Base-by-base conservation (phyloP, 2,888 invertebrate species). In the Mythimna loreyi region DNA sequence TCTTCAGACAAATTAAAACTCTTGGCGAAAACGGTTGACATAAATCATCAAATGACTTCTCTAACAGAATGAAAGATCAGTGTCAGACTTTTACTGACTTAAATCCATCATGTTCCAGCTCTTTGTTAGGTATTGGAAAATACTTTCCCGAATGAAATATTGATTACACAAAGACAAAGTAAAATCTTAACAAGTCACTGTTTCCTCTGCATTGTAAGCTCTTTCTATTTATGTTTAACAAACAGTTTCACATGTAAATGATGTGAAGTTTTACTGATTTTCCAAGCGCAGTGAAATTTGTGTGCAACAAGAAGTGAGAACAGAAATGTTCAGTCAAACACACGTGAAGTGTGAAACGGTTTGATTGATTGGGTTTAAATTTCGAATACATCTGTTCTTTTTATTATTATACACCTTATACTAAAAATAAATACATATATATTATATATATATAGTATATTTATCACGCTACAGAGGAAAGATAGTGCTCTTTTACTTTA, bases 191-290 rank as follows among this genome's bases (percentile, higher is more conserved):
- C 59, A 23, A 19, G 49, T 72, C 25, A 59, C n/a, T 67, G 28
- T 56, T 45, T 50, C 6, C 9, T 56, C 3, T 50, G 50, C 0
- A 60, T 21, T 36, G 33, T 57, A 47, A 52, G 25, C 30, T 69
- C 47, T 76, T 61, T 76, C 77, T 73, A 73, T 76, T 73, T 61
- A 28, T 56, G 11, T 28, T 23, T 7, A 43, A 57, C 70, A 61
- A 58, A 73, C 57, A 57, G 23, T 73, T 76, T 73, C 73, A 53
- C 77, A 53, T 50, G 25, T 36, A 28, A 50, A 33, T 43, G 25
- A 47, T 47, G 65, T 45, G 43, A 60, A 13, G 3, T 16, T 60
- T 43, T 33, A 16, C 43, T 9, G 0, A 25, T 53, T 76, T 73
- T 76, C 69, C 13, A 47, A 23, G 40, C 33, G 2, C 7, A 69